Evolutionary conservation across 2,113 vertebrate genomes (phyloP).

Genomic region (Myxocyprinus asiaticus): DNA sequence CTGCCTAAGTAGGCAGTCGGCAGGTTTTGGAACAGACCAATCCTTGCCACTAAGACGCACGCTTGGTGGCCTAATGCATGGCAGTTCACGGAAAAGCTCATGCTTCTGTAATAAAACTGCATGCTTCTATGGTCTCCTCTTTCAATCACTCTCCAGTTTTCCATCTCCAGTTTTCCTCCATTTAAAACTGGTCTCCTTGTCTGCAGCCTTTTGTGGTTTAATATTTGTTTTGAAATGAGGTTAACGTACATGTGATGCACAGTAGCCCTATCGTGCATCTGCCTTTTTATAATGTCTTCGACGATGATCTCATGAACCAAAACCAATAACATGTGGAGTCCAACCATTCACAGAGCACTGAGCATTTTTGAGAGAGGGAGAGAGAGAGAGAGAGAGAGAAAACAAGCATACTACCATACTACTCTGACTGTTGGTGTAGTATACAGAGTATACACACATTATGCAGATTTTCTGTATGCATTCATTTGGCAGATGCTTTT

Average conservation of each 20-base stretch:
- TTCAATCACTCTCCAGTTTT: conserved; percentile 35
- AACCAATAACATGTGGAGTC: conserved; percentile 67
- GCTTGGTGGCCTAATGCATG: too few relatives aligned
- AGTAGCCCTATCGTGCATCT: conserved; percentile 51
- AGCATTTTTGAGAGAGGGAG: conserved; percentile 7
- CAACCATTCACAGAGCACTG: conserved; percentile 64
- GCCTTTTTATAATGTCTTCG: conserved; percentile 59
- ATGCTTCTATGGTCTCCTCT: conserved; percentile 5
- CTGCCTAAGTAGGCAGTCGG: too few relatives aligned
- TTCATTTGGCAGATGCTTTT: not conserved
- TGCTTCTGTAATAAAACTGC: too few relatives aligned
- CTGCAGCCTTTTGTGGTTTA: conserved; percentile 30
- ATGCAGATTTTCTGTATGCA: not conserved
- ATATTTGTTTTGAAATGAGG: conserved; percentile 52
- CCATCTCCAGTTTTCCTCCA: conserved; percentile 57
- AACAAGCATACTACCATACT: not conserved
- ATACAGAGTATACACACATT: too few relatives aligned
- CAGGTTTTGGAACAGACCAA: too few relatives aligned
- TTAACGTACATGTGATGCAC: conserved; percentile 58
- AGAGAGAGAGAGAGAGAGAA: not conserved
- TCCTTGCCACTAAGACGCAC: too few relatives aligned
- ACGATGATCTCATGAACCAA: conserved; percentile 71
- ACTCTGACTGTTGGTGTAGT: too few relatives aligned
- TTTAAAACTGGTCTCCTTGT: conserved; percentile 53
- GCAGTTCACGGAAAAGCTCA: too few relatives aligned